Base-by-base conservation (phyloP, 2,888 invertebrate species). In the Danaus chrysippus region DNA sequence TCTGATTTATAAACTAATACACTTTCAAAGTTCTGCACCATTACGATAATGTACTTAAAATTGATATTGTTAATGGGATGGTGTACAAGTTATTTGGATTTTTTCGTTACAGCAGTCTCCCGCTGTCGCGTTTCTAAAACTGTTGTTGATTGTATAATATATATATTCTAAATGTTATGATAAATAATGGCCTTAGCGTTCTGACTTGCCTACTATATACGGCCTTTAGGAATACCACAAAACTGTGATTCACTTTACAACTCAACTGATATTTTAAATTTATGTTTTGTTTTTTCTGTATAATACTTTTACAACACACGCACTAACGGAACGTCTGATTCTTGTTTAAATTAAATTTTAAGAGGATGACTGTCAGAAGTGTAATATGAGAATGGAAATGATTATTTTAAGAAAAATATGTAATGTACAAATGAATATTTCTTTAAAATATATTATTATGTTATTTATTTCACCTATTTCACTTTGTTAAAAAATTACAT, bases 371-470 rank as follows among this genome's bases (percentile, higher is more conserved):
- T 66, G 65, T 68, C 66, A 64, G 56, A 61, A 64, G 68, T 65
- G 62, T 68, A 69, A 70, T 80, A 77, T 78, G 78, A 79, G 81
- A 74, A 73, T 78, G 75, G 82, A 79, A 80, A 81, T 78, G 78
- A 79, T 76, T 78, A 73, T 80, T 83, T 70, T 84, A 81, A 83
- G 74, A 73, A 71, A 71, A 81, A 78, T 81, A 83, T 82, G 77
- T 83, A 87, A 86, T 91, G 90, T 91, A 91, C 90, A 91, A 90
- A 89, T 86, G 84, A 87, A 87, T 88, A 85, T 81, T 84, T 87
- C 83, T 78, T 85, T 82, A 82, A 86, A 86, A 81, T 86, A 85
- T 87, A 85, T 83, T 84, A 68, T 70, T 71, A 86, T 86, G 87
- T 90, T 90, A 90, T 90, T 89, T 90, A 89, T 90, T 90, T 84